These are phyloP conservation scores for Catharus bicknelli DNA, from an alignment of 2,113 vertebrate genomes.

Conservation along the genomic window DNA sequence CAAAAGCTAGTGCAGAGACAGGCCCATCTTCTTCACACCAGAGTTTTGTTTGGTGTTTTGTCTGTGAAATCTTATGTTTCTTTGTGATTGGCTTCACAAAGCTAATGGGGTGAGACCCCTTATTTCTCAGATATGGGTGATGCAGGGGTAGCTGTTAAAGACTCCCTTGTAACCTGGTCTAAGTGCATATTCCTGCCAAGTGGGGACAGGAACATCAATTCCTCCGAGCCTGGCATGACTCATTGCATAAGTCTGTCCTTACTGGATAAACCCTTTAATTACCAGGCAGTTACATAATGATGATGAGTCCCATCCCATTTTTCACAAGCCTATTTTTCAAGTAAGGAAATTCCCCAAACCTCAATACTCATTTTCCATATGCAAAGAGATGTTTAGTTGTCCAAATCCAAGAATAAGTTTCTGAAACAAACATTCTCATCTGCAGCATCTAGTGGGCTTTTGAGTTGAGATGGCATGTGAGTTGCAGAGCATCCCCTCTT, in stretches of 20 bases:
- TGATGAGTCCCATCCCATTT: neutral
- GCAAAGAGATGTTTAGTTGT: neutral
- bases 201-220: fast-evolving
- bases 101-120: neutral
- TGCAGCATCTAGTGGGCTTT: neutral
- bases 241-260: neutral
- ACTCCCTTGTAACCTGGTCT: neutral
- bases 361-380: neutral
- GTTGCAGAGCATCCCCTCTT: neutral
- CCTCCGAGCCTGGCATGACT: neutral
- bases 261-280: neutral
- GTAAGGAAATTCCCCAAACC: neutral
- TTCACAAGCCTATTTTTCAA: neutral
- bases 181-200: neutral
- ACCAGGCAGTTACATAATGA: neutral
- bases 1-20: neutral
- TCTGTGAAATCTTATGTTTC: neutral
- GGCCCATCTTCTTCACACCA: neutral
- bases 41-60: neutral
- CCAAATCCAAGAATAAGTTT: neutral
- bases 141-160: neutral
- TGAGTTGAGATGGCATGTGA: neutral
- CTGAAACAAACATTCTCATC: neutral
- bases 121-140: neutral
- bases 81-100: neutral